Evolutionary conservation across 1,140 invertebrate species (phyloP).

Genomic region (Drosophila kikkawai): DNA sequence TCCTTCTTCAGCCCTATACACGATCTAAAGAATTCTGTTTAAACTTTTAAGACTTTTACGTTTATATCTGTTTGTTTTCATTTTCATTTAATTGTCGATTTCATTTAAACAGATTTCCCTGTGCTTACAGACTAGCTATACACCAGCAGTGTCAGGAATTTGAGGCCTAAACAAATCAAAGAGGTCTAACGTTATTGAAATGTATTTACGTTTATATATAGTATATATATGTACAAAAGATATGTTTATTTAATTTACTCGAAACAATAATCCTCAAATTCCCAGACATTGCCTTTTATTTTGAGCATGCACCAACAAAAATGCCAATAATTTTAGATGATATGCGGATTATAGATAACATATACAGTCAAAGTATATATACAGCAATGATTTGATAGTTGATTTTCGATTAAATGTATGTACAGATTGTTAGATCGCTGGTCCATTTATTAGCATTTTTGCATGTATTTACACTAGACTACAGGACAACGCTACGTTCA

Average conservation of each 20-base stretch:
- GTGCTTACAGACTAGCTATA: conserved; percentile 52
- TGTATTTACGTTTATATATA: conserved; percentile 1
- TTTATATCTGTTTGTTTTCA: conserved; percentile 1
- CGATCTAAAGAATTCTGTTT: conserved; percentile 24
- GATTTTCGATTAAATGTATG: conserved; percentile 41
- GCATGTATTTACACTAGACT: conserved; percentile 82
- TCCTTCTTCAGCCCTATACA: conserved; percentile 33
- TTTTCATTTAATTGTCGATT: conserved; percentile 11
- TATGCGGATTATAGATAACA: conserved; percentile 29
- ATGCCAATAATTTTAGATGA: conserved; percentile 72
- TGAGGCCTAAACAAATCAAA: conserved; percentile 42
- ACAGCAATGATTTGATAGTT: conserved; percentile 28
- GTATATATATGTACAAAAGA: conserved; percentile 23
- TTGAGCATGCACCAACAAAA: conserved; percentile 71
- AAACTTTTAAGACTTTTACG: conserved; percentile 12
- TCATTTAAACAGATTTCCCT: conserved; percentile 36
- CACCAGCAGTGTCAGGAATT: conserved; percentile 47
- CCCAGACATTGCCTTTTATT: conserved; percentile 20
- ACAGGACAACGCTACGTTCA: conserved; percentile 76
- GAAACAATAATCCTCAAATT: conserved; percentile 35
- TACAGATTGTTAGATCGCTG: conserved; percentile 46
- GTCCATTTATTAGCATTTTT: conserved; percentile 82
- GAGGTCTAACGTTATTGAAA: conserved; percentile 7
- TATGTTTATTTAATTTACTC: conserved; percentile 17
- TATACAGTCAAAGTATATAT: conserved; percentile 35